These are phyloP conservation scores for Zaprionus davidi DNA, from an alignment of 1,140 invertebrate species.

Conservation along the genomic window DNA sequence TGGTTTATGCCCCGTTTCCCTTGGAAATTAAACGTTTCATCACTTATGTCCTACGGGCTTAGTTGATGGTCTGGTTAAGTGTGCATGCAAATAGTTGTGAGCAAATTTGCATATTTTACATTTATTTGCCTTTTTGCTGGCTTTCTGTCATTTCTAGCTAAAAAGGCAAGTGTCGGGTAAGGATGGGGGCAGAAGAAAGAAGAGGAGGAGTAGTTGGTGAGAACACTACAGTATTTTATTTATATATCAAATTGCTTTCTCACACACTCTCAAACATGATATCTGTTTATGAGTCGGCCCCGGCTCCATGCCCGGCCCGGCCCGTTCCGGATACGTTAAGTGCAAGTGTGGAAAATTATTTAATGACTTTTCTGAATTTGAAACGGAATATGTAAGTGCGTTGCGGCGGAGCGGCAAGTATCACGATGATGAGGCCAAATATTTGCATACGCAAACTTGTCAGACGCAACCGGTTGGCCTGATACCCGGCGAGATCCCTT, in stretches of 20 bases:
- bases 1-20: conserved; percentile 7
- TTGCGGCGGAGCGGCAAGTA: conserved; percentile 54
- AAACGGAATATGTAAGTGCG: conserved; percentile 80
- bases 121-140: conserved; percentile 24
- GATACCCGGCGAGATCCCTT: conserved; percentile 41
- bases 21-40: conserved; percentile 38
- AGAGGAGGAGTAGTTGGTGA: not conserved
- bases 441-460: conserved; percentile 74
- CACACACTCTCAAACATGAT: conserved; percentile 45
- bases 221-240: conserved; percentile 55
- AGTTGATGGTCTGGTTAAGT: conserved; percentile 32
- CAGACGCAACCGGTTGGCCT: conserved; percentile 42
- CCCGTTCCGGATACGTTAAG: conserved; percentile 60
- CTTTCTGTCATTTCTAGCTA: conserved; percentile 19
- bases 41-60: conserved; percentile 27
- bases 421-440: conserved; percentile 61
- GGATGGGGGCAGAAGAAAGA: not conserved
- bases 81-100: conserved; percentile 54
- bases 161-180: not conserved
- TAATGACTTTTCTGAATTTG: conserved; percentile 83
- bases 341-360: conserved; percentile 83
- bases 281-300: conserved; percentile 46
- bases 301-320: not conserved
- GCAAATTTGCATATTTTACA: conserved; percentile 38
- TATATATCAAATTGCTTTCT: conserved; percentile 60